phyloP scores from a whole-genome alignment of 2,113 vertebrate species.

The Bombycilla garrulus region DNA sequence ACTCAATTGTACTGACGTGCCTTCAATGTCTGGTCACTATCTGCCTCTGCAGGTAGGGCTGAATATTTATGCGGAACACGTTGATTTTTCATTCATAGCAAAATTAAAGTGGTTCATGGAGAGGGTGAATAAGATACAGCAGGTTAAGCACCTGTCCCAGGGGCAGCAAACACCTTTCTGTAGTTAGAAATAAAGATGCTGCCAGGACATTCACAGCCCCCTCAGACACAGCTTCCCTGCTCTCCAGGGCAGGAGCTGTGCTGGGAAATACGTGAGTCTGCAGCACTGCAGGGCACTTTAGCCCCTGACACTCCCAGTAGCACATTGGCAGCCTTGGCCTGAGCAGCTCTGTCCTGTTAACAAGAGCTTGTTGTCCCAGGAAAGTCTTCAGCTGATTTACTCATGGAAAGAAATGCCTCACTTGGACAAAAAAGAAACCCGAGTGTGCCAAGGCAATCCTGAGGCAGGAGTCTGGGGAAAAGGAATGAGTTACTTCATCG shows the following conservation, averaged over 20 bases:
- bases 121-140: background rate
- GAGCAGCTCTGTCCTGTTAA: background rate
- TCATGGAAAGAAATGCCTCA: conserved; percentile 41
- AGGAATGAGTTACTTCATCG: conserved; percentile 8
- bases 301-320: background rate
- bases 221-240: background rate
- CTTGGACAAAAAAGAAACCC: background rate
- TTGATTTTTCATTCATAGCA: background rate
- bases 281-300: background rate
- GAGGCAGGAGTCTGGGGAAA: background rate
- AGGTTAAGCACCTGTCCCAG: background rate
- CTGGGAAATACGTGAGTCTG: fast-evolving
- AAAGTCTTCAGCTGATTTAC: conserved; percentile 4
- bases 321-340: background rate
- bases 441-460: background rate
- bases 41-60: background rate
- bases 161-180: background rate
- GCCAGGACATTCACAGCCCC: background rate
- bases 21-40: background rate
- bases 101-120: background rate
- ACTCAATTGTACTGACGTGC: fast-evolving
- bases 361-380: background rate
- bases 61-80: background rate
- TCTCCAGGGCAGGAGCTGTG: background rate
- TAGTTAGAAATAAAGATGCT: background rate